Evolutionary conservation across 1,140 invertebrate genomes (phyloP).

Genomic region (Spodoptera litura): DNA sequence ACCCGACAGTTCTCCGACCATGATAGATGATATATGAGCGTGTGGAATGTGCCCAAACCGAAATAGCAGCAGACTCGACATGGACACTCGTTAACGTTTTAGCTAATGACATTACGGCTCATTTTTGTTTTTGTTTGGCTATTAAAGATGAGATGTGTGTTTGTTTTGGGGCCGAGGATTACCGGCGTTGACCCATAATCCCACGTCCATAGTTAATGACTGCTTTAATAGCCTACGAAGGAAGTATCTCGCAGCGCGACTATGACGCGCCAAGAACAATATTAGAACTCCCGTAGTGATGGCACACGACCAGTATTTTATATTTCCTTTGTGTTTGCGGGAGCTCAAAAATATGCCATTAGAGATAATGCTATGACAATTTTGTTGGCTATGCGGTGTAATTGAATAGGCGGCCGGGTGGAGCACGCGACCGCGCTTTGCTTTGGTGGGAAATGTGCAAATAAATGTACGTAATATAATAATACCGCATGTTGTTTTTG

Average conservation of each 20-base stretch:
- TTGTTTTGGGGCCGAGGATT: slow-evolving; percentile 61
- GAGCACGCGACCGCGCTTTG: slow-evolving; percentile 70
- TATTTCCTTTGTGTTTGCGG: slow-evolving; percentile 76
- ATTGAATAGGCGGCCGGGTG: slow-evolving; percentile 82
- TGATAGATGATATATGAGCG: slow-evolving; percentile 67
- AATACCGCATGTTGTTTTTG: slow-evolving; percentile 63
- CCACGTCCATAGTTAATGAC: slow-evolving; percentile 61
- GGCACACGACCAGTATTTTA: slow-evolving; percentile 80
- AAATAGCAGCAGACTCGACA: slow-evolving; percentile 61
- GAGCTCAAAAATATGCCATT: slow-evolving; percentile 77
- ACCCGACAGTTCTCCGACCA: slow-evolving; percentile 63
- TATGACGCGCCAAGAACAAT: slow-evolving; percentile 63
- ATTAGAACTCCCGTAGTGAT: slow-evolving; percentile 79
- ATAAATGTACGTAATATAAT: slow-evolving; percentile 77
- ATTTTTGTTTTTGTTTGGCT: slow-evolving; percentile 59
- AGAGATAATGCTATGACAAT: slow-evolving; percentile 76
- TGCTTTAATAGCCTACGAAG: slow-evolving; percentile 72
- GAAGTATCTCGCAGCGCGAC: slow-evolving; percentile 67
- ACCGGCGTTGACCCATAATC: slow-evolving; percentile 62
- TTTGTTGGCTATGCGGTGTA: slow-evolving; percentile 67
- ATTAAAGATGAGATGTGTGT: slow-evolving; percentile 55
- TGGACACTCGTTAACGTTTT: slow-evolving; percentile 63
- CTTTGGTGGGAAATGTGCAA: slow-evolving; percentile 67
- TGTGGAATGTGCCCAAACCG: slow-evolving; percentile 63
- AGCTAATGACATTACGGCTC: slow-evolving; percentile 65